Base-by-base conservation (phyloP, 2,888 invertebrate species). In the Amiota minor region DNA sequence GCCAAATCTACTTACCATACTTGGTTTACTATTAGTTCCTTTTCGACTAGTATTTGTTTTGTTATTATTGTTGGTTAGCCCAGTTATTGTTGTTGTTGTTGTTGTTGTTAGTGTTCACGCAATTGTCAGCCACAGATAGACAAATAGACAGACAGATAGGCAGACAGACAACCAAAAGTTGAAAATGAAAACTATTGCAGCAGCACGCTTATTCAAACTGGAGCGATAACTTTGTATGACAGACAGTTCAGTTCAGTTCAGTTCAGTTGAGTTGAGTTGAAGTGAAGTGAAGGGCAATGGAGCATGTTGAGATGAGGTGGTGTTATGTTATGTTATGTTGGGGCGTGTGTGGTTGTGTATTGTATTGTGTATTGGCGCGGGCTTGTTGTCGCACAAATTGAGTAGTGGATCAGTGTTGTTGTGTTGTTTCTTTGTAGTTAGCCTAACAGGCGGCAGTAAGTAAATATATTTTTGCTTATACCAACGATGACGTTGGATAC, bases 11-110 rank as follows among this genome's bases (percentile, higher is more conserved):
- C 47, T 65, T 46, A n/a, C 16, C 45, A n/a, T 45, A 45, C 14
- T 62, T 45, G 35, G 62, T 53, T 20, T 59, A 18, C 20, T 47
- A 18, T 47, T 65, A 65, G 47, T 47, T 18, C 18, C n/a, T 16
- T 35, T 35, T 35, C 16, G 59, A 59, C 59, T 12, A 20, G 18
- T 20, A 59, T 56, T 56, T 56, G 20, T 65, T 56, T 61, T 72
- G 45, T 47, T 61, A 55, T 56, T 69, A 35, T 65, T 56, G 73
- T 55, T 61, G 50, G 35, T 35, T 71, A 71, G 47, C 61, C 65
- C 68, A 46, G 56, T 65, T 68, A 67, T 59, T 70, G 79, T 72
- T 77, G 83, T 79, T 83, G 76, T 79, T 83, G 76, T 79, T 81
- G 9, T 12, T 46, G 67, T 68, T 50, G 67, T 53, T 68, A 68